A percentile compares a stretch with the other conserved stretches of the same genome.
These are phyloP conservation scores for Aurelia coerulea DNA, from an alignment of 30 jellyfish, hydroid and myxozoan genomes.

Conservation along the genomic window DNA sequence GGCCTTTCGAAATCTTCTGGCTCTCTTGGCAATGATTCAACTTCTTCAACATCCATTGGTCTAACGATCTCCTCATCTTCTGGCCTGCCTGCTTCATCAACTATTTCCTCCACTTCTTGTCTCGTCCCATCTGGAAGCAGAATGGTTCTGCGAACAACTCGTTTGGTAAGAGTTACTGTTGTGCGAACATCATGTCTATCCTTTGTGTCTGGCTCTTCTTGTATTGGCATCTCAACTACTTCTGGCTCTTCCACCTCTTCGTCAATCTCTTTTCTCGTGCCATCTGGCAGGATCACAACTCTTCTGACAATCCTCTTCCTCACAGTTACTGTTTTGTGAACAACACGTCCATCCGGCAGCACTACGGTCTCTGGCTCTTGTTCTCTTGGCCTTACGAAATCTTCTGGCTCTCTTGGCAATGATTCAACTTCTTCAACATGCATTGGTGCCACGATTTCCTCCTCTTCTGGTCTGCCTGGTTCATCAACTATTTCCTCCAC, in stretches of 20 bases:
- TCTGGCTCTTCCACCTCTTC: constrained; percentile 65
- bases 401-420: not conserved
- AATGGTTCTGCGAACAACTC: constrained; percentile 43
- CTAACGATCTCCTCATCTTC: not conserved
- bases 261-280: constrained; percentile 76
- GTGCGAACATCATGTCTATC: constrained; percentile 32
- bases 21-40: not conserved
- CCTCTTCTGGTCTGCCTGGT: constrained; percentile 29
- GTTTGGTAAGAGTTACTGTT: constrained; percentile 20
- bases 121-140: constrained; percentile 57
- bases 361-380: constrained; percentile 27
- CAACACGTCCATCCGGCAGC: constrained; percentile 32
- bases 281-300: constrained; percentile 71
- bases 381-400: constrained; percentile 50
- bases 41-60: constrained; percentile 11
- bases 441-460: constrained; percentile 28
- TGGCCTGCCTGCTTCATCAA: constrained; percentile 26
- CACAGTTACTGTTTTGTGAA: constrained; percentile 52
- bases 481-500: constrained; percentile 76
- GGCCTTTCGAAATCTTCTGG: constrained; percentile 8
- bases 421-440: constrained; percentile 6
- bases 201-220: constrained; percentile 26
- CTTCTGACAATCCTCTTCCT: constrained; percentile 69
- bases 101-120: constrained; percentile 52
- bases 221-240: not conserved